Evolutionary conservation across 2,888 invertebrate genomes (phyloP), one percentile per base, ranked within the genome.

Genomic region (Nebria salina): DNA sequence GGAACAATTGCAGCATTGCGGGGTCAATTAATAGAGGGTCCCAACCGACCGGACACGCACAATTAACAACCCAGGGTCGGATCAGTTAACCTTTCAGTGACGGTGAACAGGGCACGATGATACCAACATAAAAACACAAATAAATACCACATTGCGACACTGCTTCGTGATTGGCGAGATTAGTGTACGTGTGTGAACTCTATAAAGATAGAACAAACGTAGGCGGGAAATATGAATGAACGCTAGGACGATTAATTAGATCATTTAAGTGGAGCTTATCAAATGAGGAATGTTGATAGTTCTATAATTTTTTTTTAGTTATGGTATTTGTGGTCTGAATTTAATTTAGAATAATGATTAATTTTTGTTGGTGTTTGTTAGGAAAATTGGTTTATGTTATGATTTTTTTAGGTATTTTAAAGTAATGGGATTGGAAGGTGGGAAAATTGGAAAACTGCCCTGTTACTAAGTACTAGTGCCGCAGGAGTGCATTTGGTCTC

Each of bases 401-500:
- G 34, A 34, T 34, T 34, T 34, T 5, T 34, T 34, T 34, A 34
- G 34, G 34, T 34, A 34, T 5, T 4, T 4, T 34, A 5, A 4
- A 34, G 4, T 34, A 34, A 34, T 34, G 4, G 34, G 5, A 34
- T 34, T 34, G 34, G 34, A 34, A 54, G 2, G 6, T 11, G 54
- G 54, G 7, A 54, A 34, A 34, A 2, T 34, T 34, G 34, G 34
- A 15, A 76, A 64, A 89, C 91, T 91, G 92, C 91, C 93, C 93
- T 94, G 94, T 95, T 95, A 92, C 94, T 95, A 95, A 95, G 95
- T 95, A 95, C 95, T 95, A 95, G 95, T 95, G 95, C 95, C 95
- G 95, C 95, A 95, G 95, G 95, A 95, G 95, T 93, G 92, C 91
- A 91, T 91, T 89, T 87, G 86, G 89, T 93, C 95, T 95, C 95